Percentiles rank a stretch among this genome's conserved stretches.
Conservation (phyloP, 2,797 vertebrate genomes). For the Loriculus beryllinus region DNA sequence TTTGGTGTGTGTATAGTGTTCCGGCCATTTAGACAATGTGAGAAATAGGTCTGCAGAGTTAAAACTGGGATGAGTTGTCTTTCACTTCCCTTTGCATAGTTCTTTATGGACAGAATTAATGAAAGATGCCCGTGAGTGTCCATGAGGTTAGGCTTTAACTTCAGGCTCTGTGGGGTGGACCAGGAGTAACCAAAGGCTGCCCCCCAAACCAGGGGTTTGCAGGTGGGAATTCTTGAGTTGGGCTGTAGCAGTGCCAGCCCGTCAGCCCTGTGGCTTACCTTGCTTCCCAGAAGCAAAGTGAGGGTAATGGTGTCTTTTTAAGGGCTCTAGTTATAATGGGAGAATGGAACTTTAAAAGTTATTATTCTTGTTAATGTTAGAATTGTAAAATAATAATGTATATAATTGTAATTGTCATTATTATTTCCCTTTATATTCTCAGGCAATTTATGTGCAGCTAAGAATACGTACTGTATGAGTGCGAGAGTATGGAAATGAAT, state of each 20-base stretch:
- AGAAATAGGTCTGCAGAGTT: neutral
- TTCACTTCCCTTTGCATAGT: neutral
- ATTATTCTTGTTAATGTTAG: neutral
- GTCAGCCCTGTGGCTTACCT: neutral
- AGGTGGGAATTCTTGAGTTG: neutral
- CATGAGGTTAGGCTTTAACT: neutral
- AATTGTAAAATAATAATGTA: neutral
- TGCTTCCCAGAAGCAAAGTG: neutral
- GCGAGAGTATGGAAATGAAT: neutral
- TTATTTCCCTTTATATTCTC: neutral
- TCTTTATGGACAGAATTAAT: neutral
- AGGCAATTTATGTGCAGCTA: neutral
- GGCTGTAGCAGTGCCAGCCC: rapidly evolving
- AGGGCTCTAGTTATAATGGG: neutral
- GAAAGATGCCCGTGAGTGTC: neutral
- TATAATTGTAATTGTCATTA: neutral
- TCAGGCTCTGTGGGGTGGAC: neutral
- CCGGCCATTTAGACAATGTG: neutral
- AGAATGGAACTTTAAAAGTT: neutral
- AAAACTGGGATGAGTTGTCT: neutral
- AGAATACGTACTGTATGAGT: rapidly evolving
- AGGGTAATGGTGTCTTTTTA: neutral
- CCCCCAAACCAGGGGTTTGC: neutral
- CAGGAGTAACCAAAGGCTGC: neutral
- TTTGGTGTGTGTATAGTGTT: neutral